Evolutionary conservation across 2,888 invertebrate species (phyloP).

Genomic region (Chaetogeoica ovagalla): DNA sequence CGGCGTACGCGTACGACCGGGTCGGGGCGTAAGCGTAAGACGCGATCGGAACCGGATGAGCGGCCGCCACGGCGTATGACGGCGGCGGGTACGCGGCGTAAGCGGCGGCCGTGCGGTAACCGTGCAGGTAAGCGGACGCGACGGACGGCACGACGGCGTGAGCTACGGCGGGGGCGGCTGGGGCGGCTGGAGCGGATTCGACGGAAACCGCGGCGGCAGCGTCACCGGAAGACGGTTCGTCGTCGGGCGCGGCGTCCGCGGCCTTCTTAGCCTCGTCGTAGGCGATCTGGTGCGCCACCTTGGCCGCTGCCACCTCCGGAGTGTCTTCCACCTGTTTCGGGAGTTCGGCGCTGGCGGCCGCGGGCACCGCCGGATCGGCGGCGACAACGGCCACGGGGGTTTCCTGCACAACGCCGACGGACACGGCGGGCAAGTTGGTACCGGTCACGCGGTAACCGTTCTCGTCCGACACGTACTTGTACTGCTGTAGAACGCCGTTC

Average conservation of each 20-base stretch:
- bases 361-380: neutral
- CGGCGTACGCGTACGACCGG: conserved; percentile 20
- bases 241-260: conserved; percentile 50
- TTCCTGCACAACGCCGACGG: neutral
- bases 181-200: conserved; percentile 56
- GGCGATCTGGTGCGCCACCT: conserved; percentile 60
- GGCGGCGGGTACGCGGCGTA: conserved; percentile 21
- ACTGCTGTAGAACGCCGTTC: conserved; percentile 60
- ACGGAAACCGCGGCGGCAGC: conserved; percentile 55
- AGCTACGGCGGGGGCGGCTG: conserved; percentile 23
- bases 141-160: conserved; percentile 46
- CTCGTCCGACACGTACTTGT: conserved; percentile 61
- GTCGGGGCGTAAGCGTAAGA: conserved; percentile 19
- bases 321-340: conserved; percentile 60
- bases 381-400: conserved; percentile 55
- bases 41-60: conserved; percentile 46
- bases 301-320: conserved; percentile 62
- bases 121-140: conserved; percentile 5
- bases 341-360: conserved; percentile 54
- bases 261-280: conserved; percentile 59
- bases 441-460: conserved; percentile 62
- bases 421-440: conserved; percentile 60
- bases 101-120: conserved; percentile 33
- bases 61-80: conserved; percentile 47
- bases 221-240: conserved; percentile 58